These are phyloP conservation scores for Psittacula derbiana DNA, from an alignment of 2,797 vertebrate species.

Conservation along the genomic window DNA sequence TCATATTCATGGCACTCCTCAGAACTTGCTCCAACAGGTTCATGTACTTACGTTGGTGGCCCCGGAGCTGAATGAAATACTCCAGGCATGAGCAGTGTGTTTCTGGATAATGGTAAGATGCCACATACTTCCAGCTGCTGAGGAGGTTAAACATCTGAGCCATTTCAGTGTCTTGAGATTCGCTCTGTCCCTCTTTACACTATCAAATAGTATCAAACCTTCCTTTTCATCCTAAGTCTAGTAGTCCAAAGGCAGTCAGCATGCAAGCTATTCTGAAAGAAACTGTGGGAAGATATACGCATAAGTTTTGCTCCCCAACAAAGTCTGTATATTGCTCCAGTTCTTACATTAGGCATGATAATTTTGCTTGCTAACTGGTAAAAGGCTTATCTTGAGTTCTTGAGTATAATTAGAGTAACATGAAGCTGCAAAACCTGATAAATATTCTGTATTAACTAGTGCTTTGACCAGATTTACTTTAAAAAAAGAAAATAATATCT, in stretches of 20 bases:
- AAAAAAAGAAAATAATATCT: neutral
- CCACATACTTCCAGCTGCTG: neutral
- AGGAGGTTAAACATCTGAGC: neutral
- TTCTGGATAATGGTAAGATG: neutral
- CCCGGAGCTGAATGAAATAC: neutral
- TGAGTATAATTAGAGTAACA: neutral
- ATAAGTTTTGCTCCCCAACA: neutral
- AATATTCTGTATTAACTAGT: neutral
- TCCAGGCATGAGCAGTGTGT: rapidly evolving
- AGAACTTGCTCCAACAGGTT: neutral
- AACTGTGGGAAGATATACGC: neutral
- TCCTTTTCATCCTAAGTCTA: neutral
- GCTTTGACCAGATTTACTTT: neutral
- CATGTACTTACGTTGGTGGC: neutral
- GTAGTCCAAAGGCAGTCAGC: neutral
- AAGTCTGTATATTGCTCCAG: neutral
- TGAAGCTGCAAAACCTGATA: neutral
- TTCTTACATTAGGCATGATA: neutral
- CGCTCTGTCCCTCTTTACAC: neutral
- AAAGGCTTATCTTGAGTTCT: neutral
- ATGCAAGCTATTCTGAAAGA: neutral
- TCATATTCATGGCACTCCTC: neutral
- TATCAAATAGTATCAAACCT: neutral
- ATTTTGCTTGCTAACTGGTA: neutral
- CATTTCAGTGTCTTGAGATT: neutral